Evolutionary conservation across 2,797 vertebrate species (phyloP), one percentile per base, ranked within the genome.

Genomic region (Huso huso): DNA sequence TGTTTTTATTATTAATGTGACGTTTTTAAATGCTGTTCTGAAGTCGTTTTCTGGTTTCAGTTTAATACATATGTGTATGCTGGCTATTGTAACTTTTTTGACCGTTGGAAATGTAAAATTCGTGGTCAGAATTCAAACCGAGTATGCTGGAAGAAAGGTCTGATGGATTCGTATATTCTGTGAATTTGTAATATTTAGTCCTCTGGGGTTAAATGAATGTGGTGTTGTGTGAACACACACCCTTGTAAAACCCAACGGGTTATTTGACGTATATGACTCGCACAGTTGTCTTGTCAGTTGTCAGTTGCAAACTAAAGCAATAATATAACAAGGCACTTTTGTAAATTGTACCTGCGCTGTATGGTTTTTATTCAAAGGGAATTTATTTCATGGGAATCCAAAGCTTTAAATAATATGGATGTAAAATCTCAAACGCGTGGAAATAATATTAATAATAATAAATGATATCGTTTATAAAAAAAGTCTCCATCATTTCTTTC

Each of bases 171-270:
- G 86, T 87, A 87, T 83, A 84, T 77, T 79, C 71, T 77, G 83
- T 87, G 81, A 73, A 68, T 77, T 73, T 70, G 78, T 75, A 80
- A 63, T 77, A 83, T 86, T 87, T 84, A 85, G 82, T 85, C 83
- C 76, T 78, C 63, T 13, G n/a, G 78, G 84, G 77, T 84, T 86
- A 72, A 84, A 73, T 87, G 73, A 77, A 73, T 55, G 81, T 74
- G 82, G 86, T 37, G 88, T 80, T 79, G 76, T 72, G 80, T 75
- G 85, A 88, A 87, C 75, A 81, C 84, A 84, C 85, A 90, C 82
- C 84, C 84, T 82, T 76, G 87, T 89, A 89, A 90, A 87, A 88
- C 86, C 86, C 88, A 66, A 80, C 61, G 89, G 89, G 87, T 88
- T 86, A 83, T 66, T 77, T 12, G 23, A 77, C 72, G 71, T 81